Evolutionary conservation across 2,888 invertebrate genomes (phyloP), one percentile per base, ranked within the genome.

Genomic region (Chymomyza procnemis): DNA sequence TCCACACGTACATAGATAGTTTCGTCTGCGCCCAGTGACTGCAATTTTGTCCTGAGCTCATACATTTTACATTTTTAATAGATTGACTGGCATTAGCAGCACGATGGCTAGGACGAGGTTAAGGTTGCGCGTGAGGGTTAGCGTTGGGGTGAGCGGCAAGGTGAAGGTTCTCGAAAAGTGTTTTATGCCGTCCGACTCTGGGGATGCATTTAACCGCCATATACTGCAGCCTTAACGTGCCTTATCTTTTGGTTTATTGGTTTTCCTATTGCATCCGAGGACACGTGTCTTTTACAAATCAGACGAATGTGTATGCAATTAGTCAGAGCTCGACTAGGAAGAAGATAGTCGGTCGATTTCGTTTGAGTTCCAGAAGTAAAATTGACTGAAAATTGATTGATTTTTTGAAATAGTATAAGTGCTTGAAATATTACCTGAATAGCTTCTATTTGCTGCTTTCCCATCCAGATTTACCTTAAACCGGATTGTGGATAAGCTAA

Each of bases 41-140:
- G 78, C 79, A 85, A 75, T 85, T 75, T 78, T 79, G 60, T 76
- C 21, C 54, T 54, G 71, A 16, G n/a, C 74, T 83, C 85, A 80
- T 86, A 82, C 74, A 77, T 87, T 87, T 83, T 87, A 77, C 81
- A 88, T 85, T 88, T 88, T 85, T 87, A 89, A 89, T 88, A 84
- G 85, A 88, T 89, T 84, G 88, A 70, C 79, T 79, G 78, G 79
- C 73, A 86, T 87, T 85, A 88, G 88, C 86, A 80, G 82, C 74
- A 88, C 86, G 78, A 79, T n/a, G n/a, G n/a, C n/a, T n/a, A n/a
- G 75, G 72, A 61, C 64, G 18, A 30, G 16, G 61, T 66, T 63
- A 56, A 41, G 50, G 56, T 22, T 54, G 58, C 54, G 14, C 4
- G 54, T 54, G 9, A 54, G 19, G 14, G 22, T 47, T 47, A 4